Evolutionary conservation across 2,113 vertebrate genomes (phyloP).

Genomic region (Onychorhynchus coronatus): DNA sequence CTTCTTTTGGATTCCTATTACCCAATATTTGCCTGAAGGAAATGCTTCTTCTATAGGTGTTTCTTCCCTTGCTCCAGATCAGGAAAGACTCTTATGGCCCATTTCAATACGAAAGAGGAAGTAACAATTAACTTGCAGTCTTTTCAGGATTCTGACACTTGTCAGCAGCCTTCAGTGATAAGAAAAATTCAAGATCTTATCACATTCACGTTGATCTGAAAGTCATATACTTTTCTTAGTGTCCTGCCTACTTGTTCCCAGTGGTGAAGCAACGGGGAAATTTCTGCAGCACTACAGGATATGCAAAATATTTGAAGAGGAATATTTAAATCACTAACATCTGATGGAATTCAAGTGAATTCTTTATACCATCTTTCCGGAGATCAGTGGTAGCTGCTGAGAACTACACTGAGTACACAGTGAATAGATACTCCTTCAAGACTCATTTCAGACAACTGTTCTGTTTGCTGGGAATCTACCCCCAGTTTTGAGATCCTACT

Average conservation of each 20-base stretch:
- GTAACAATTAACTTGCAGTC: background rate
- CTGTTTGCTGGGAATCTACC: background rate
- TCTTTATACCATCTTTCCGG: background rate
- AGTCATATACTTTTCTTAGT: conserved; percentile 24
- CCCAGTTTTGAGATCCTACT: background rate
- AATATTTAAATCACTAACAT: conserved; percentile 29
- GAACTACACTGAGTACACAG: background rate
- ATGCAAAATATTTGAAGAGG: background rate
- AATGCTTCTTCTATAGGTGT: background rate
- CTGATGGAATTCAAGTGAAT: background rate
- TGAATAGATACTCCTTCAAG: background rate
- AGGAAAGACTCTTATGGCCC: background rate
- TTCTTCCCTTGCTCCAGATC: background rate
- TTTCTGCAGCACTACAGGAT: conserved; percentile 3
- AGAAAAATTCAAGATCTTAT: background rate
- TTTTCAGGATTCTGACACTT: background rate
- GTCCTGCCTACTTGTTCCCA: conserved; percentile 11
- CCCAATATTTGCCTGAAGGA: background rate
- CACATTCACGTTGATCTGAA: conserved; percentile 7
- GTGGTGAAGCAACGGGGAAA: background rate
- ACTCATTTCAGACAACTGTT: background rate
- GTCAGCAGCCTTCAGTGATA: background rate
- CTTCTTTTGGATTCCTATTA: background rate
- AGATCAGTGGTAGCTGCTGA: background rate
- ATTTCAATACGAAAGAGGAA: background rate